Evolutionary conservation across 2,888 invertebrate genomes (phyloP), one percentile per base, ranked within the genome.

Genomic region (Nemotelus pantherinus): DNA sequence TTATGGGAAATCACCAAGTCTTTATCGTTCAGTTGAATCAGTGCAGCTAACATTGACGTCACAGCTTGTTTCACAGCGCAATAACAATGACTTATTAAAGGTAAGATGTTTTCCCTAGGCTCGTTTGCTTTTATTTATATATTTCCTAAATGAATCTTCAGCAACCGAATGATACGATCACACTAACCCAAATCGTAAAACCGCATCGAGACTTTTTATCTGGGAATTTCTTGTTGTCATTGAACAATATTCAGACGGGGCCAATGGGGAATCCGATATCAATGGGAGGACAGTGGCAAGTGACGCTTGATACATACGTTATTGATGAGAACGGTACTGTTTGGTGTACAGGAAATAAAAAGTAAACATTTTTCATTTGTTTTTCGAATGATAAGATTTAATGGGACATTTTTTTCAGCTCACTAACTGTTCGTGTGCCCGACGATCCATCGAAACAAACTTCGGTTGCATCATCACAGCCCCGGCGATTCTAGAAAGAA

Each of bases 181-280:
- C 89, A 0, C 89, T 95, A 75, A 93, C 92, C 45, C 95, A 96
- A 86, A 94, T 93, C 0, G 96, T 96, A 2, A 91, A 92, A 7
- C 97, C 97, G 0, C 95, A 97, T 83, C 93, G 96, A 47, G 98
- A 98, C 85, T 98, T 97, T 89, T 96, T 98, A 87, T 94, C 95
- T 0, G 95, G 96, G 0, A 96, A 96, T 86, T 97, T 98, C 87
- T 88, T 98, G 71, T 89, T 98, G 57, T 80, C 82, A 6, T 75
- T 82, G 3, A 81, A 80, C 53, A 79, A 80, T 76, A 67, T 78
- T 44, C 80, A 80, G 75, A 57, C 72, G n/a, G 80, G 78, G 10
- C 79, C 80, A 53, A 78, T 81, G 77, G 81, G 80, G 10, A 65
- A 79, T 10, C 85, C 86, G 39, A 84, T 86, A 82, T 89, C 89